phyloP scores from a whole-genome alignment of 1,140 invertebrate genomes.

The Magallana gigas region DNA sequence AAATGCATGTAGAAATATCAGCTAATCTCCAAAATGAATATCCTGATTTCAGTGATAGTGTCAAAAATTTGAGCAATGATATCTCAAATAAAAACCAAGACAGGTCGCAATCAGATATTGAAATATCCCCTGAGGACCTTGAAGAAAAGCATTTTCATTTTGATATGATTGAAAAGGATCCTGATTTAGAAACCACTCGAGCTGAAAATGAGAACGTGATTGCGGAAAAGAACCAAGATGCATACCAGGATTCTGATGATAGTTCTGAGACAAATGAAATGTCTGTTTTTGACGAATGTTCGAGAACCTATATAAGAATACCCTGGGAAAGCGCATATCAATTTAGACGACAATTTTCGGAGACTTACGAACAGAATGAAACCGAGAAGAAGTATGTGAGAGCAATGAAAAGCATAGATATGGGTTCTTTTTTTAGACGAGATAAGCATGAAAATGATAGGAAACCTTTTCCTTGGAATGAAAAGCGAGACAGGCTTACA shows the following conservation, averaged over 20 bases:
- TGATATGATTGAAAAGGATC: constrained; percentile 20
- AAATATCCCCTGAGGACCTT: constrained; percentile 75
- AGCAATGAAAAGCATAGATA: constrained; percentile 68
- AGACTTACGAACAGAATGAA: constrained; percentile 69
- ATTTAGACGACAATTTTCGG: constrained; percentile 75
- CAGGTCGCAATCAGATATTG: constrained; percentile 1
- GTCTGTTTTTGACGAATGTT: constrained; percentile 67
- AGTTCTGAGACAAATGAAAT: constrained; percentile 51
- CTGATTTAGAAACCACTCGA: neutral
- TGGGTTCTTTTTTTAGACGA: constrained; percentile 72
- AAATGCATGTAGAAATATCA: neutral
- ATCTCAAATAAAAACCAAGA: neutral
- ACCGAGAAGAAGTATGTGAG: constrained; percentile 57
- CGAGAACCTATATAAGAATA: constrained; percentile 63
- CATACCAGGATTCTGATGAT: constrained; percentile 41
- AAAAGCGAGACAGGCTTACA: neutral
- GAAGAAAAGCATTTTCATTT: constrained; percentile 66
- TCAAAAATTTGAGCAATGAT: neutral
- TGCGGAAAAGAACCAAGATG: constrained; percentile 26
- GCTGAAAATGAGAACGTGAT: neutral
- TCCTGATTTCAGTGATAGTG: constrained; percentile 79
- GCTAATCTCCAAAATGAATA: constrained; percentile 54
- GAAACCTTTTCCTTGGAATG: neutral
- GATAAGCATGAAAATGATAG: constrained; percentile 38
- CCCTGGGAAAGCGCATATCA: constrained; percentile 76